Evolutionary conservation across 92 coral and sea anemone genomes (phyloP).

Genomic region (Nematostella vectensis): DNA sequence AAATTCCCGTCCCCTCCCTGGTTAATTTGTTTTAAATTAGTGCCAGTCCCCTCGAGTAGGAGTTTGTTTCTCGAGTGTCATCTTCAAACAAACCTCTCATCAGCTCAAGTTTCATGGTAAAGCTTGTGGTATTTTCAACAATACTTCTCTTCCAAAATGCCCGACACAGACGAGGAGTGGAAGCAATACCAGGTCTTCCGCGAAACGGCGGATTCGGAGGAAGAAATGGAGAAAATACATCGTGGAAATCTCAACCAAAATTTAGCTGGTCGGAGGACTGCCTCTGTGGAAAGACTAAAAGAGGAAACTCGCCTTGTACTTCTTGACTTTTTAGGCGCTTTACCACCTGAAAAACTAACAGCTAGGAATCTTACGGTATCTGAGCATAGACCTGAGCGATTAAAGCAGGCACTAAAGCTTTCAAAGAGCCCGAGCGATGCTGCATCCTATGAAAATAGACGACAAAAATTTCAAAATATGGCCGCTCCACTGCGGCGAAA

Average conservation of each 20-base stretch:
- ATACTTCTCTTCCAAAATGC: no score
- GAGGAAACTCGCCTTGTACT: conserved; percentile 93
- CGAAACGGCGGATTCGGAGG: conserved; percentile 23
- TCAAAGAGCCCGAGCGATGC: conserved; percentile 89
- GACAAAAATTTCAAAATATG: conserved; percentile 67
- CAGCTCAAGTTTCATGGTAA: no score
- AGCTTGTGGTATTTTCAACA: no score
- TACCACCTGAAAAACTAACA: conserved; percentile 71
- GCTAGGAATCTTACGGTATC: conserved; percentile 57
- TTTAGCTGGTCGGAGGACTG: conserved; percentile 19
- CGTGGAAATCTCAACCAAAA: no score
- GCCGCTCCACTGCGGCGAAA: conserved; percentile 74
- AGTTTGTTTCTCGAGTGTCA: no score
- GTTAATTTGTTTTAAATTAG: no score
- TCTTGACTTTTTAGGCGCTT: conserved; percentile 65
- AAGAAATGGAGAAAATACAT: conserved; percentile 20
- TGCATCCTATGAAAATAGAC: conserved; percentile 52
- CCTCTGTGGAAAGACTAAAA: conserved; percentile 70
- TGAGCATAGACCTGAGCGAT: conserved; percentile 37
- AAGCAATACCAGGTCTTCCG: no score
- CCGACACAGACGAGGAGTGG: conserved; percentile 10
- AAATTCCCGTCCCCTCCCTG: no score
- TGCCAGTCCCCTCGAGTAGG: no score
- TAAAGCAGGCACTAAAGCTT: conserved; percentile 30
- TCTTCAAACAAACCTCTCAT: no score